phyloP scores from a whole-genome alignment of 2,888 invertebrate genomes.

The Philhelius pedissequus region DNA sequence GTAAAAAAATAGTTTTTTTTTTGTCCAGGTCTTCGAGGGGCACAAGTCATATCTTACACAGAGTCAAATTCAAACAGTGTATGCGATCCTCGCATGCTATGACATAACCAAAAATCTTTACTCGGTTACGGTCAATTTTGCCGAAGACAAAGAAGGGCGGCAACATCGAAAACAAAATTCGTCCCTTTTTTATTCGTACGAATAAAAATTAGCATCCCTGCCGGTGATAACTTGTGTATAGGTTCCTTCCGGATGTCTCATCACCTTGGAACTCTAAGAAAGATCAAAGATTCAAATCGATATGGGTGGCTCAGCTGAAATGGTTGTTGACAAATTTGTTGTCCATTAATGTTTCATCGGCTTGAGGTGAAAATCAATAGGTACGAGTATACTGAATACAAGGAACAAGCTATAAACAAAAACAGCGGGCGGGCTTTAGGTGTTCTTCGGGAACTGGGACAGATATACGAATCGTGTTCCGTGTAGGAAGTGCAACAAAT shows the following conservation, averaged over 20 bases:
- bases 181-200: not conserved
- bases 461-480: not conserved
- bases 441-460: not conserved
- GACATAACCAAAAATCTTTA: slow-evolving; percentile 57
- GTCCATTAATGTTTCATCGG: slow-evolving; percentile 35
- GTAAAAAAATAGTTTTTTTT: slow-evolving; percentile 41
- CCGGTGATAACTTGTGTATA: not conserved
- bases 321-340: slow-evolving; percentile 60
- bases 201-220: slow-evolving; percentile 63
- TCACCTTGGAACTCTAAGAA: slow-evolving; percentile 46
- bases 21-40: slow-evolving; percentile 1
- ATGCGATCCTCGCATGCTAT: slow-evolving; percentile 8
- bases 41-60: slow-evolving; percentile 32
- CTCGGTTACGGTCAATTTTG: slow-evolving; percentile 52
- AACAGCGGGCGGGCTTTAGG: slow-evolving; percentile 72
- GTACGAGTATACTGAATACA: not conserved
- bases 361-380: not conserved
- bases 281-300: slow-evolving; percentile 33
- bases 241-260: slow-evolving; percentile 65
- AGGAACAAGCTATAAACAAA: slow-evolving; percentile 73
- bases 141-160: slow-evolving; percentile 35
- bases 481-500: slow-evolving; percentile 62
- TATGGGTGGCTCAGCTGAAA: slow-evolving; percentile 48
- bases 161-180: slow-evolving; percentile 25
- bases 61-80: slow-evolving; percentile 2